Evolutionary conservation across 2,113 vertebrate species (phyloP).

Genomic region (Lycaon pictus): DNA sequence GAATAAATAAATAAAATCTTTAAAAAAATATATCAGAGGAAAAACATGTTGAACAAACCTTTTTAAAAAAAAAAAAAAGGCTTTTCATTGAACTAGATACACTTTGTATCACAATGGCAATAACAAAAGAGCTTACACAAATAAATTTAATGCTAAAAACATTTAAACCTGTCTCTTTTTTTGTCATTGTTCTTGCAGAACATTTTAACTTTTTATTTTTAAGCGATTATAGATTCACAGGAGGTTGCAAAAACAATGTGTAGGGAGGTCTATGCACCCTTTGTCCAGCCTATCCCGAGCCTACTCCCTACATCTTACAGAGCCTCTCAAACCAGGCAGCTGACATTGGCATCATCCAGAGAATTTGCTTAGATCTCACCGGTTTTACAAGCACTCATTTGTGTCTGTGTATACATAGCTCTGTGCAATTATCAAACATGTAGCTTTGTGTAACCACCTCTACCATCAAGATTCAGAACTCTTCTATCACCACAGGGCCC

Average conservation of each 20-base stretch:
- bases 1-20: too few species aligned
- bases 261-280: not conserved
- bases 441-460: not conserved
- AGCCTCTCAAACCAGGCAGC: not conserved
- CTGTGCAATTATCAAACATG: not conserved
- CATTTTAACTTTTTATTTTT: not conserved
- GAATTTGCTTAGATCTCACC: not conserved
- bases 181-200: not conserved
- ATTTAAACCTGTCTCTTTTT: not conserved
- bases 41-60: not conserved
- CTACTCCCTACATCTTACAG: too few species aligned
- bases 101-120: not conserved
- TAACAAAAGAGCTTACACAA: not conserved
- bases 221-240: not conserved
- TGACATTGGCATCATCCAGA: not conserved
- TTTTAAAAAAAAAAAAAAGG: not conserved
- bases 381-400: not conserved
- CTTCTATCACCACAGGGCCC: not conserved
- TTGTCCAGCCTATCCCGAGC: not conserved
- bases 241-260: not conserved
- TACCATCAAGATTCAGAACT: not conserved
- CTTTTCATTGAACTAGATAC: not conserved
- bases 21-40: not conserved
- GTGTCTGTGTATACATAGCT: not conserved
- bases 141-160: not conserved